phyloP scores from a whole-genome alignment of 2,113 vertebrate species.

The Bufo bufo region DNA sequence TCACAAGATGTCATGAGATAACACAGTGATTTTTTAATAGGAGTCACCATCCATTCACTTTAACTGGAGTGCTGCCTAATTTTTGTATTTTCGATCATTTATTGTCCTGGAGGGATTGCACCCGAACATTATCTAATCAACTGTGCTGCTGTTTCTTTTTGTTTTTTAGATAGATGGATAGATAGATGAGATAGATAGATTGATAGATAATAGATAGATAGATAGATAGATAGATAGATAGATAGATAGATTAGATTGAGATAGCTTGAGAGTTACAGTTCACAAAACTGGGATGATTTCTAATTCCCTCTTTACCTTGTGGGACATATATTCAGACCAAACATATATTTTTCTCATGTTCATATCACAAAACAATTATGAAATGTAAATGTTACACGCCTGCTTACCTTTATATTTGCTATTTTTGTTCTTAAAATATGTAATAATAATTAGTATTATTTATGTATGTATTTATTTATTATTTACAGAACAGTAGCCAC shows the following conservation, averaged over 20 bases:
- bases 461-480: neutral
- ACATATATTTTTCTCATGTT: neutral
- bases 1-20: too few relatives aligned
- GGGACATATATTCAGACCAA: neutral
- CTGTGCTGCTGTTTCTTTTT: neutral
- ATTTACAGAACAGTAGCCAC: constrained; percentile 54
- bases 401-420: neutral
- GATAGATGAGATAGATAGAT: neutral
- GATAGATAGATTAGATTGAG: neutral
- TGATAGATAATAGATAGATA: neutral
- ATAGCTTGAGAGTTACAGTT: too few relatives aligned
- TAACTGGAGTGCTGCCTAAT: too few relatives aligned
- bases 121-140: too few relatives aligned
- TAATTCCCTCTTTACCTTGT: neutral
- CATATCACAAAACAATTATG: neutral
- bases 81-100: too few relatives aligned
- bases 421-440: neutral
- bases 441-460: neutral
- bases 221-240: neutral
- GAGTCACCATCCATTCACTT: too few relatives aligned
- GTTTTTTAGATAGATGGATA: neutral
- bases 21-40: too few relatives aligned
- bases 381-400: neutral
- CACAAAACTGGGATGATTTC: neutral
- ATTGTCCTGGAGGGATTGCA: too few relatives aligned